Evolutionary conservation across 2,113 vertebrate species (phyloP).

Genomic region (Crotalus horridus): DNA sequence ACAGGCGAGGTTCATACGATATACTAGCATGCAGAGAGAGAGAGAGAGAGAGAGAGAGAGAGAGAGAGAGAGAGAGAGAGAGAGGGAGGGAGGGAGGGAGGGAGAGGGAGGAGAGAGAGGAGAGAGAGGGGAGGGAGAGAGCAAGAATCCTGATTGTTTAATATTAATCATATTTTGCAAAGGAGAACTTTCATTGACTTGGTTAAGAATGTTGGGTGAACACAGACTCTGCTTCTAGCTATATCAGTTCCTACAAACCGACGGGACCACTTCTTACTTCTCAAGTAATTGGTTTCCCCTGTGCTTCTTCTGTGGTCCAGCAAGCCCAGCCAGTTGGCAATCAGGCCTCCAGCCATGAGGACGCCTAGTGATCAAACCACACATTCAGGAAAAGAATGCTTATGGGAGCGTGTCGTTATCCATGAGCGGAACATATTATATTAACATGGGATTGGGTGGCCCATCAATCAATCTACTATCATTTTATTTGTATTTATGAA

Average conservation of each 20-base stretch:
- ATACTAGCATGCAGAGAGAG: not conserved
- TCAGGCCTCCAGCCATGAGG: not conserved
- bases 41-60: too few species aligned
- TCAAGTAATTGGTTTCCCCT: not conserved
- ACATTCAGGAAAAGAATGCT: too few species aligned
- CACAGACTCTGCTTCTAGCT: not conserved
- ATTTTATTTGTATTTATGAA: not conserved
- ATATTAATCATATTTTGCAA: not conserved
- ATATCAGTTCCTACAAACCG: not conserved
- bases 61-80: too few species aligned
- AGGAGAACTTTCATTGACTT: not conserved
- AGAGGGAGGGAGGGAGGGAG: too few species aligned
- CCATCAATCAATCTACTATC: not conserved
- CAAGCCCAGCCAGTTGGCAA: not conserved
- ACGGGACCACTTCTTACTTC: not conserved
- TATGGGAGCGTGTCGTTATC: not conserved
- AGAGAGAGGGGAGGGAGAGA: too few species aligned
- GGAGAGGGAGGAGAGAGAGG: too few species aligned
- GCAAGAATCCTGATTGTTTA: not conserved
- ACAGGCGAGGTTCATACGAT: not conserved
- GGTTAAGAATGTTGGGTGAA: not conserved
- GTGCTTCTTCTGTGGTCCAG: not conserved
- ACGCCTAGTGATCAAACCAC: not conserved
- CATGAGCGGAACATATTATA: not conserved
- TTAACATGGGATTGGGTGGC: not conserved